Base-by-base conservation (phyloP, 2,888 invertebrate genomes). In the Labia minor region DNA sequence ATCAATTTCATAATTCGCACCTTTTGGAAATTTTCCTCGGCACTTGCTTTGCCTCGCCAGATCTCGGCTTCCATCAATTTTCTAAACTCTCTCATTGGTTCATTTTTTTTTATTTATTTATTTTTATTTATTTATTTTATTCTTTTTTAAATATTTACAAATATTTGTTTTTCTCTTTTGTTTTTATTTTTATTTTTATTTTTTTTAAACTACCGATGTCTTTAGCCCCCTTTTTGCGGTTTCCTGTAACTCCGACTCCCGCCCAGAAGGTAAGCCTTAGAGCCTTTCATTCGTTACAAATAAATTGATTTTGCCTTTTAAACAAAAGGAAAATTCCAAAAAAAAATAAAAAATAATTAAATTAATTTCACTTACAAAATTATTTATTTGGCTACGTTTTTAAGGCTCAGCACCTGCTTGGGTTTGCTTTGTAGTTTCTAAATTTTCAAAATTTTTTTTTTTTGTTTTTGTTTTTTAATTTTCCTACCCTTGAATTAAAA, bases 61-160 rank as follows among this genome's bases (percentile, higher is more conserved):
- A 49, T 49, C 49, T 49, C 49, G 16, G 49, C 26, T 63, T 64
- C 21, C 33, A 33, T 21, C 33, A 64, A 4, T 64, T 64, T 64
- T n/a, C 19, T 33, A 64, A 64, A n/a, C 64, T 21, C 18, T 64
- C n/a, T 64, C 18, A 33, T 63, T 16, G 16, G 19, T 63, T 21
- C 16, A 8, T 64, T 26, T 64, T 26, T 64, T 64, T 63, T 64
- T 20, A 20, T 18, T 62, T 62, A 21, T 19, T 62, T 62, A 62
- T 18, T 18, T 64, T n/a, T 20, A 1, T 21, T 19, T 21, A 64
- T 19, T 18, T 26, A n/a, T n/a, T 6, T 61, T 61, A 3, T 61
- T 61, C 61, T 18, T 10, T 2, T 61, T 10, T 61, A 18, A 2
- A 61, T 19, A 18, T 2, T 2, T 61, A 3, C 19, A 61, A 61